A percentile compares a stretch with the other conserved stretches of the same genome.
phyloP scores from a whole-genome alignment of 1,140 invertebrate species.

The Drosophila nannoptera region DNA sequence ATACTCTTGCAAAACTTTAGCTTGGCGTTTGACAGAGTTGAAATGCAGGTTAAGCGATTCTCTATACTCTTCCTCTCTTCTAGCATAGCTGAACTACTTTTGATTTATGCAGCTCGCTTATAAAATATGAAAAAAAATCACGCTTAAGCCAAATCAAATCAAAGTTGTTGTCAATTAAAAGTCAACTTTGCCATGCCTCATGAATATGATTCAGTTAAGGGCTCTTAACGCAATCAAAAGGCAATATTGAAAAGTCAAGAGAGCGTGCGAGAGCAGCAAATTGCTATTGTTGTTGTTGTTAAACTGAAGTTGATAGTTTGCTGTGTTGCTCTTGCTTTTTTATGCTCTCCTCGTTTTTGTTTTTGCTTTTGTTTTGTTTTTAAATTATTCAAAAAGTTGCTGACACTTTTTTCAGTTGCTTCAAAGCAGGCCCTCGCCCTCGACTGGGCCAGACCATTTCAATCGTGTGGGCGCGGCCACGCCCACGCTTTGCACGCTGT shows the following conservation, averaged over 20 bases:
- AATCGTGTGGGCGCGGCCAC: background rate
- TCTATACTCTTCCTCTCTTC: too few species aligned
- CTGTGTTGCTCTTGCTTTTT: background rate
- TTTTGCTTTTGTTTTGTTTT: background rate
- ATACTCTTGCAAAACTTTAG: background rate
- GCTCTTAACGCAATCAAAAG: background rate
- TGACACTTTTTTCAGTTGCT: conserved; percentile 12
- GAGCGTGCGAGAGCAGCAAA: background rate
- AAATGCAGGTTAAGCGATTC: too few species aligned
- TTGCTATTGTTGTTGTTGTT: background rate
- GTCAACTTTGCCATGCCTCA: background rate
- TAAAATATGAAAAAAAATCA: too few species aligned
- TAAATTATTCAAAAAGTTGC: conserved; percentile 15
- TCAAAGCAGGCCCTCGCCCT: background rate
- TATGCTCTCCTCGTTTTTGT: background rate
- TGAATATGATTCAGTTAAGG: conserved; percentile 3
- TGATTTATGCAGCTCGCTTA: too few species aligned
- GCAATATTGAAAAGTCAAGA: conserved; percentile 3
- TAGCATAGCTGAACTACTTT: too few species aligned
- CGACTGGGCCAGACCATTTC: background rate
- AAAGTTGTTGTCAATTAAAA: too few species aligned
- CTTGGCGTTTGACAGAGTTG: too few species aligned
- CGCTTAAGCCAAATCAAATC: too few species aligned
- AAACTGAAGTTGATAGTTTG: conserved; percentile 3
- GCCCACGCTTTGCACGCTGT: background rate